These are phyloP conservation scores for Polypterus senegalus DNA, from an alignment of 2,113 vertebrate genomes.

Conservation along the genomic window DNA sequence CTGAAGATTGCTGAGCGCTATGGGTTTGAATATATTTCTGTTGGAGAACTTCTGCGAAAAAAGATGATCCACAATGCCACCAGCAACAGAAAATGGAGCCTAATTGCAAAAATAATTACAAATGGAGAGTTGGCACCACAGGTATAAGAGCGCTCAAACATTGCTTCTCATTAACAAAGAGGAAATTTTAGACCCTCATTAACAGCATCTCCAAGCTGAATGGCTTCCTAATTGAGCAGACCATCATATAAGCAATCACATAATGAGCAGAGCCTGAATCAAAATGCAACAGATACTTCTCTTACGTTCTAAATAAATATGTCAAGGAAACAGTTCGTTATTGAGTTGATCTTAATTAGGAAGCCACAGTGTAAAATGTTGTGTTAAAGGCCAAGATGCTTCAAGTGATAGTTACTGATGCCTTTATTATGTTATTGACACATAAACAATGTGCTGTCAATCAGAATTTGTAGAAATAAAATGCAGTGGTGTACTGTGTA, in stretches of 20 bases:
- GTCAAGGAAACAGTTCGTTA: too few species aligned
- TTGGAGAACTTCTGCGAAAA: slow-evolving; percentile 86
- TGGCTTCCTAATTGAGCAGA: not conserved
- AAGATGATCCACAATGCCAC: slow-evolving; percentile 93
- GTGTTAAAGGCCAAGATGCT: not conserved
- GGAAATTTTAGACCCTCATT: not conserved
- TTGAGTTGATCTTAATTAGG: too few species aligned
- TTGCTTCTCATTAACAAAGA: not conserved
- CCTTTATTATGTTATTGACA: not conserved
- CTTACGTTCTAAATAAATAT: too few species aligned
- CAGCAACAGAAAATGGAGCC: slow-evolving; percentile 94
- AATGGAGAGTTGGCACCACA: slow-evolving; percentile 93
- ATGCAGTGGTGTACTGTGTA: too few species aligned
- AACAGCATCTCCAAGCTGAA: not conserved
- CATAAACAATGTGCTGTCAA: not conserved
- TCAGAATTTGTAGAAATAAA: too few species aligned
- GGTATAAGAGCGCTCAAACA: slow-evolving; percentile 42
- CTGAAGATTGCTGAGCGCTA: slow-evolving; percentile 93
- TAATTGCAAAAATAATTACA: slow-evolving; percentile 97
- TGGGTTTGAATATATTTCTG: slow-evolving; percentile 88
- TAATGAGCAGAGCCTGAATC: too few species aligned
- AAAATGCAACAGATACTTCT: too few species aligned
- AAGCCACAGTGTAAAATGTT: too few species aligned
- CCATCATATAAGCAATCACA: too few species aligned
- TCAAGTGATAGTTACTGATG: not conserved